Percentiles rank a stretch among this genome's conserved stretches.
phyloP scores from a whole-genome alignment of 1,140 invertebrate genomes.

The Centruroides vittatus region DNA sequence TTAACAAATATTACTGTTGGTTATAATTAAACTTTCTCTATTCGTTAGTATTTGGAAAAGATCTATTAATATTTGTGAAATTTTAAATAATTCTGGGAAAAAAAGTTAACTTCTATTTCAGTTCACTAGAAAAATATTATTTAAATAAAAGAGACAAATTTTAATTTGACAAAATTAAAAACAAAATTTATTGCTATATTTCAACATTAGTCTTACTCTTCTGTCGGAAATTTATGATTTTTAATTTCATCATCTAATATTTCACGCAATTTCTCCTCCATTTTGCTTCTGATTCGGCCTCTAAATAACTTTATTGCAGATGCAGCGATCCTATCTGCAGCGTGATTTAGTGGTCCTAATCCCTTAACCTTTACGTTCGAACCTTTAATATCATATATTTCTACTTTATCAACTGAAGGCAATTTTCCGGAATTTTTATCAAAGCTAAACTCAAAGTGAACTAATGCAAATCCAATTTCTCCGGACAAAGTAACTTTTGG shows the following conservation, averaged over 20 bases:
- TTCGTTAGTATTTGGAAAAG: too few species aligned
- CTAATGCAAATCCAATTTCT: slow-evolving; percentile 1
- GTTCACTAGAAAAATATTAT: too few species aligned
- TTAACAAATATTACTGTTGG: too few species aligned
- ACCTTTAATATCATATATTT: slow-evolving; percentile 11
- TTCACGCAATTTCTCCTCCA: slow-evolving; percentile 4
- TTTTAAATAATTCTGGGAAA: too few species aligned
- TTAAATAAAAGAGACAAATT: too few species aligned
- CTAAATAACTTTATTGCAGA: background rate
- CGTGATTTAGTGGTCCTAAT: slow-evolving; percentile 6
- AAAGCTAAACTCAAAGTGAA: slow-evolving; percentile 6
- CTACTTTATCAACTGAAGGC: slow-evolving; percentile 7
- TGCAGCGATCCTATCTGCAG: slow-evolving; percentile 1
- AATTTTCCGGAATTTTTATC: background rate
- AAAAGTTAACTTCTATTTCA: too few species aligned
- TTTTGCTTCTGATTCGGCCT: background rate
- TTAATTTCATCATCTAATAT: slow-evolving; percentile 10
- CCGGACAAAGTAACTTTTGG: slow-evolving; percentile 6
- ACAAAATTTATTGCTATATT: too few species aligned
- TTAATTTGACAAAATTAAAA: too few species aligned
- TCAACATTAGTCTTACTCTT: background rate
- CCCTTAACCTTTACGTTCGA: slow-evolving; percentile 5
- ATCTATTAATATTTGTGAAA: too few species aligned
- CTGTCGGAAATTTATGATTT: slow-evolving; percentile 5
- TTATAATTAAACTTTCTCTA: too few species aligned